Conservation (phyloP, 2,888 invertebrate genomes). For the Leptothorax acervorum region DNA sequence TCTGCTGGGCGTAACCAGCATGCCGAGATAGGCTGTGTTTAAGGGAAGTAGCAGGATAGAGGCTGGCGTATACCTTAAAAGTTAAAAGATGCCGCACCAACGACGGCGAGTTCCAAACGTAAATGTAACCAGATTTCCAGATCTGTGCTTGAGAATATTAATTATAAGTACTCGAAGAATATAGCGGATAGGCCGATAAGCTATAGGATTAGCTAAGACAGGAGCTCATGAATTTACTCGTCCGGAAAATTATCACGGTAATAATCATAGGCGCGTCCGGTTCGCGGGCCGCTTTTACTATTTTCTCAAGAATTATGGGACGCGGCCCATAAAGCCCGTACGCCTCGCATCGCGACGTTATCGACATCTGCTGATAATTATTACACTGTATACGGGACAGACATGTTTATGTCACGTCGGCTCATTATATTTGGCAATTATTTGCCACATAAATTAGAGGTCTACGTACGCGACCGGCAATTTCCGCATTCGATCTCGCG, state of each 20-base stretch:
- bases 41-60: slow-evolving; percentile 41
- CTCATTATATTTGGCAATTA: slow-evolving; percentile 53
- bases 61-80: slow-evolving; percentile 18
- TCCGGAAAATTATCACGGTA: slow-evolving; percentile 42
- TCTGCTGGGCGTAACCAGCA: slow-evolving; percentile 42
- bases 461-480: slow-evolving; percentile 23
- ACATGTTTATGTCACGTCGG: slow-evolving; percentile 38
- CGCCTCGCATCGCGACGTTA: slow-evolving; percentile 12
- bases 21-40: slow-evolving; percentile 37
- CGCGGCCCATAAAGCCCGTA: neutral
- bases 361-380: slow-evolving; percentile 39
- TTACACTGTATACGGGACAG: slow-evolving; percentile 23
- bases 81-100: neutral
- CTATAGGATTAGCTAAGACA: slow-evolving; percentile 9
- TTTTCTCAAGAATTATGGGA: slow-evolving; percentile 32
- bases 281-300: slow-evolving; percentile 18
- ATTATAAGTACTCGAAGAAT: neutral
- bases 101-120: neutral
- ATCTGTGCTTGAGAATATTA: slow-evolving; percentile 7
- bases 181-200: neutral
- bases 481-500: slow-evolving; percentile 58
- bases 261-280: slow-evolving; percentile 35
- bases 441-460: slow-evolving; percentile 43
- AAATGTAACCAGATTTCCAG: slow-evolving; percentile 10
- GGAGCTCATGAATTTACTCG: slow-evolving; percentile 17